Evolutionary conservation across 2,113 vertebrate genomes (phyloP), one percentile per base, ranked within the genome.

Genomic region (Lamprologus tigripictilis): DNA sequence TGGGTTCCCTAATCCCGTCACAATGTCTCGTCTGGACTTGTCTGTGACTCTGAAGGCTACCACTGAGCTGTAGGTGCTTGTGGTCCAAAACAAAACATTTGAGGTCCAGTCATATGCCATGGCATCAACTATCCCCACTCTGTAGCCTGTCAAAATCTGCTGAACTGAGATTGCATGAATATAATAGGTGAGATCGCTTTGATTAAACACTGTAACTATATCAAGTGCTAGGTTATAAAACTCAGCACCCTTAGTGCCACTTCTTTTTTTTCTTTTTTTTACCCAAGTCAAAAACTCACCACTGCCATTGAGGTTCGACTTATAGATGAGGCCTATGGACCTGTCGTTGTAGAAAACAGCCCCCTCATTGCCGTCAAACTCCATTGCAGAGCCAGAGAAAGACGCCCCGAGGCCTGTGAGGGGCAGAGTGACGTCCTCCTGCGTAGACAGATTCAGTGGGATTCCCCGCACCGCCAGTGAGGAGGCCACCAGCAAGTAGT

Each of bases 81-180:
- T 87, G 19, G 92, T 96, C 96, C 96, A 96, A 87, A 96, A 96
- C 83, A 96, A 92, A 58, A 96, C 95, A 37, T 95, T 96, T 63
- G 96, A 94, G 33, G 96, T 96, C 96, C 96, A 96, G 90, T 96
- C 96, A 1, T 96, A 96, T 58, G 96, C 95, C 96, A 96, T 95
- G 58, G 93, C 85, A 17, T 96, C 95, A 14, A 95, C 14, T 4
- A 2, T 31, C 21, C 94, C 94, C 61, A 94, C 93, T 90, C 92
- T 94, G 85, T 92, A 88, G 40, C 96, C 94, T 9, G 93, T 94
- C 82, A 96, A 85, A 86, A 96, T 95, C 90, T 95, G 76, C 33
- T 94, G 92, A 49, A 82, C 95, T 96, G 86, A 76, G 8, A 86
- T 58, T n/a, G 49, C 9, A 85, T 14, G 35, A 53, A 79, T 12